phyloP scores from a whole-genome alignment of 2,888 invertebrate genomes.

The Odontocolon sp. region DNA sequence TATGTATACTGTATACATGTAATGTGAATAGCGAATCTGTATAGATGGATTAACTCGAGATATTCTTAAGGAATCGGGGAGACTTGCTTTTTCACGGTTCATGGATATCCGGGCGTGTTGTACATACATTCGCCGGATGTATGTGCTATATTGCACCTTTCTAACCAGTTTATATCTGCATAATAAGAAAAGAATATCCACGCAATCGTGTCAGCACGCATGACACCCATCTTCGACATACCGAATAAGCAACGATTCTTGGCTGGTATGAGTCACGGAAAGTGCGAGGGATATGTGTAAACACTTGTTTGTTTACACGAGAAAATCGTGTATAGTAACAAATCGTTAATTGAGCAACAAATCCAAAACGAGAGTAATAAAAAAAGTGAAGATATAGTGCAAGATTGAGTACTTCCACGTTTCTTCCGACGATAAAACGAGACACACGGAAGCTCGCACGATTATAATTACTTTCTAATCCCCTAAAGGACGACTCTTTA shows the following conservation, averaged over 20 bases:
- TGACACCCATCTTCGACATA: conserved; percentile 28
- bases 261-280: conserved; percentile 19
- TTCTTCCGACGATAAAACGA: not conserved
- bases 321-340: not conserved
- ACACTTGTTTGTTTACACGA: not conserved
- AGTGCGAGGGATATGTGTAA: not conserved
- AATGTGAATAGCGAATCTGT: not conserved
- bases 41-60: not conserved
- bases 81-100: conserved; percentile 47
- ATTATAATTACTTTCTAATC: conserved; percentile 36
- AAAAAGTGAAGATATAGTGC: not conserved
- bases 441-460: conserved; percentile 19
- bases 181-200: conserved; percentile 63
- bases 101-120: conserved; percentile 48
- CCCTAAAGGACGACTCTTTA: not conserved
- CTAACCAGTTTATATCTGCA: conserved; percentile 59
- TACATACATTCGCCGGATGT: conserved; percentile 44
- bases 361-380: not conserved
- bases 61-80: conserved; percentile 9
- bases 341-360: not conserved
- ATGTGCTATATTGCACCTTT: conserved; percentile 59
- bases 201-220: conserved; percentile 64
- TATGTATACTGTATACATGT: not conserved
- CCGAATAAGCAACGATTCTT: not conserved
- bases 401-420: not conserved